Percentiles rank a stretch among this genome's conserved stretches.
phyloP scores from a whole-genome alignment of 2,113 vertebrate species.

The Corvus moneduloides region DNA sequence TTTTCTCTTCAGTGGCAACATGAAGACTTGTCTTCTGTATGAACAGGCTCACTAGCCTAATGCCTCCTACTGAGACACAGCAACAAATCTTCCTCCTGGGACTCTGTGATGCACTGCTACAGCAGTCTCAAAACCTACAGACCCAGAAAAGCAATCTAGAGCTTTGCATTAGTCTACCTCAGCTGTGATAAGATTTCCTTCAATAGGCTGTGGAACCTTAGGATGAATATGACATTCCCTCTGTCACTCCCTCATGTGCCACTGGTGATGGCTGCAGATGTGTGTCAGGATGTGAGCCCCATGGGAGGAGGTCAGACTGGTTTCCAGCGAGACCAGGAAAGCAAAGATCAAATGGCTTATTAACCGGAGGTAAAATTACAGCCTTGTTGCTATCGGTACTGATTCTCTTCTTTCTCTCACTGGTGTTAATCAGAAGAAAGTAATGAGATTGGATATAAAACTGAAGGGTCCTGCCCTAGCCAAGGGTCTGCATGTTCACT shows the following conservation, averaged over 20 bases:
- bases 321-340: constrained; percentile 1
- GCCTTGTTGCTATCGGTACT: not conserved
- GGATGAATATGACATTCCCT: accelerated
- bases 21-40: not conserved
- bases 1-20: not conserved
- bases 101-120: not conserved
- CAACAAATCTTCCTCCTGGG: not conserved
- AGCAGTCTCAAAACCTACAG: not conserved
- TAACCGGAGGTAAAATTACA: constrained; percentile 52
- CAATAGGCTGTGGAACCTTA: not conserved
- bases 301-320: not conserved
- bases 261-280: not conserved
- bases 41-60: not conserved
- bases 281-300: not conserved
- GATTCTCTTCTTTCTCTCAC: not conserved
- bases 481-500: not conserved
- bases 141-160: not conserved
- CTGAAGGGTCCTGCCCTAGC: not conserved
- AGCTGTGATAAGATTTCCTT: not conserved
- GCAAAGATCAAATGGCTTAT: constrained; percentile 19
- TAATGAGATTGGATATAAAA: not conserved
- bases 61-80: not conserved
- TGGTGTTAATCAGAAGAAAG: not conserved
- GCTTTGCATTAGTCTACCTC: not conserved
- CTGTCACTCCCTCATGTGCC: not conserved